Evolutionary conservation across 2,888 invertebrate species (phyloP).

Genomic region (Zonitis immaculata): DNA sequence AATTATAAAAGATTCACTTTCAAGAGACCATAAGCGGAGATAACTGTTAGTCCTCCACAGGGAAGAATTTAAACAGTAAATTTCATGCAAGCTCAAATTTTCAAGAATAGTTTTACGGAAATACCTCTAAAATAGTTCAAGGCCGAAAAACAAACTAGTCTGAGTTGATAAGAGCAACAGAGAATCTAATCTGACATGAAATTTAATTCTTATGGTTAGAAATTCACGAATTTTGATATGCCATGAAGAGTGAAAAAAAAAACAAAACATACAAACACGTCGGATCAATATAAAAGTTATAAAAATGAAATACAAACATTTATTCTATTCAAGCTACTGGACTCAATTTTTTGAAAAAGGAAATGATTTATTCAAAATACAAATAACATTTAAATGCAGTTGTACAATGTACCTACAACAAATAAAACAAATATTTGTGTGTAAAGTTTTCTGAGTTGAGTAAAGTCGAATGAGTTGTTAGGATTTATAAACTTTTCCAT

Average conservation of each 20-base stretch:
- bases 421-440: neutral
- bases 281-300: constrained; percentile 8
- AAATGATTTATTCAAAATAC: neutral
- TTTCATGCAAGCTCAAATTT: too few species aligned
- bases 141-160: too few species aligned
- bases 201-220: neutral
- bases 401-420: neutral
- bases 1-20: too few species aligned
- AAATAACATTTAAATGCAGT: neutral
- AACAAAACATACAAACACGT: too few species aligned
- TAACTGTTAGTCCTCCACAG: too few species aligned
- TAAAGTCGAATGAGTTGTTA: neutral
- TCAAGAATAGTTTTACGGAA: too few species aligned
- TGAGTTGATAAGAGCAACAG: too few species aligned
- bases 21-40: too few species aligned
- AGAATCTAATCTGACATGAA: too few species aligned
- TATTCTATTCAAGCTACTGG: neutral
- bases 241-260: constrained; percentile 1
- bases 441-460: neutral
- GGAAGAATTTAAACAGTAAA: too few species aligned
- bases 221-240: neutral
- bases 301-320: neutral
- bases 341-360: too few species aligned
- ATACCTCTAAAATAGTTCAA: too few species aligned
- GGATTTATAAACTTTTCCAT: neutral